A percentile compares a stretch with the other conserved stretches of the same genome.
Evolutionary conservation across 2,888 invertebrate species (phyloP).

Genomic region (Peribatodes rhomboidaria): DNA sequence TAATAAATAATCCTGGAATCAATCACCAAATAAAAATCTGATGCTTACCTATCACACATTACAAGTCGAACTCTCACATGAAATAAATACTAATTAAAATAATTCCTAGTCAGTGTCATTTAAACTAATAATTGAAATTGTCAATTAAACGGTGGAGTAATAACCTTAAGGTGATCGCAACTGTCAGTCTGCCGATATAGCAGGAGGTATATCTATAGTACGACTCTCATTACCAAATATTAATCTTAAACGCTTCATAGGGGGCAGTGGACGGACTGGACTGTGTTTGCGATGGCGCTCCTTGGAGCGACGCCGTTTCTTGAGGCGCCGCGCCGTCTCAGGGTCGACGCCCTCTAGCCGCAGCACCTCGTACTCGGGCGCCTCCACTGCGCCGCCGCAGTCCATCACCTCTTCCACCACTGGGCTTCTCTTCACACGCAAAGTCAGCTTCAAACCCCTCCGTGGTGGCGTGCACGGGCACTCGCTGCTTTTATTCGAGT

Average conservation of each 20-base stretch:
- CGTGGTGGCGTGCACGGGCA: conserved; percentile 87
- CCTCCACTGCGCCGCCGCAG: conserved; percentile 89
- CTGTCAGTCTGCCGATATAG: conserved; percentile 87
- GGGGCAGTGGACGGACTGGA: conserved; percentile 87
- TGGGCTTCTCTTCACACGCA: conserved; percentile 95
- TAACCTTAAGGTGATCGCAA: conserved; percentile 76
- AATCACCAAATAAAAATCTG: conserved; percentile 71
- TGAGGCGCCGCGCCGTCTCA: conserved; percentile 83
- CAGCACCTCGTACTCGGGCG: conserved; percentile 94
- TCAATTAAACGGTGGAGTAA: conserved; percentile 81
- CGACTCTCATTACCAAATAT: conserved; percentile 96
- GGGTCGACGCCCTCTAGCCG: conserved; percentile 92
- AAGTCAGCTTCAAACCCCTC: conserved; percentile 91
- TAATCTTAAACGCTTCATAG: conserved; percentile 94
- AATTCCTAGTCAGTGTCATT: conserved; percentile 83
- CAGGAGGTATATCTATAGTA: conserved; percentile 95
- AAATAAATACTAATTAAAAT: conserved; percentile 83
- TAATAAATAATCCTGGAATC: conserved; percentile 76
- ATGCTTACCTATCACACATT: conserved; percentile 78
- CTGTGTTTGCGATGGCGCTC: conserved; percentile 83
- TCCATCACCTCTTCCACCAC: conserved; percentile 94
- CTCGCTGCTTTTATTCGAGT: conserved; percentile 78
- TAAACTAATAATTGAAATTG: conserved; percentile 80
- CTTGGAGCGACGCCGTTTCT: conserved; percentile 84
- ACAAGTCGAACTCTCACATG: conserved; percentile 73